Evolutionary conservation across 1,140 invertebrate genomes (phyloP), one percentile per base, ranked within the genome.

Genomic region (Contarinia nasturtii): DNA sequence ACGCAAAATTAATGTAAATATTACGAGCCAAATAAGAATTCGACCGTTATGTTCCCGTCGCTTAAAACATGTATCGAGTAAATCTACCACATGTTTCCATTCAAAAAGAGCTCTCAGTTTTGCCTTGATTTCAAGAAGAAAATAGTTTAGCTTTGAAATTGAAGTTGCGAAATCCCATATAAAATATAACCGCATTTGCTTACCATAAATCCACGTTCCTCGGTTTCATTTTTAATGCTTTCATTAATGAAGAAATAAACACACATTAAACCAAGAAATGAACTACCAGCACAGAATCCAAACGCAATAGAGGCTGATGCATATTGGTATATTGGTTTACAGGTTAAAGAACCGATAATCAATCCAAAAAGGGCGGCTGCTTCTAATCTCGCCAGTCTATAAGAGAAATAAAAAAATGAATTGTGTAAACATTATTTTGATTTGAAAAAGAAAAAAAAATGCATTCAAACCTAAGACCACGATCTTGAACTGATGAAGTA

Each of bases 321-420:
- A 0, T 54, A 59, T 2, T 51, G 53, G 46, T 61, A 56, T 2
- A 61, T 51, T 43, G 57, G 60, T 45, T 58, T 59, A 22, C 76
- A 77, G 5, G 62, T 46, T 12, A 76, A 50, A 3, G 69, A 69
- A 4, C 79, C 79, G 18, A 69, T 52, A 7, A 80, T 60, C 36
- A 71, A 51, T 7, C 76, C 78, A 21, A 66, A 53, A 20, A 70
- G 70, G n/a, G 78, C 59, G 0, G 66, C 55, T 11, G 68, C 68
- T 55, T 79, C 72, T 51, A 80, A 58, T 38, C 73, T 64, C 37
- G 74, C 75, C 66, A 82, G 71, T 52, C 73, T 18, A 8, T 12
- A 12, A 7, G 41, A n/a, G n/a, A n/a, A n/a, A n/a, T n/a, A 21
- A 18, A 12, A 21, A 21, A 20, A 27, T 5, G 10, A 27, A 27